Evolutionary conservation across 2,113 vertebrate species (phyloP).

Genomic region (Mobula birostris): DNA sequence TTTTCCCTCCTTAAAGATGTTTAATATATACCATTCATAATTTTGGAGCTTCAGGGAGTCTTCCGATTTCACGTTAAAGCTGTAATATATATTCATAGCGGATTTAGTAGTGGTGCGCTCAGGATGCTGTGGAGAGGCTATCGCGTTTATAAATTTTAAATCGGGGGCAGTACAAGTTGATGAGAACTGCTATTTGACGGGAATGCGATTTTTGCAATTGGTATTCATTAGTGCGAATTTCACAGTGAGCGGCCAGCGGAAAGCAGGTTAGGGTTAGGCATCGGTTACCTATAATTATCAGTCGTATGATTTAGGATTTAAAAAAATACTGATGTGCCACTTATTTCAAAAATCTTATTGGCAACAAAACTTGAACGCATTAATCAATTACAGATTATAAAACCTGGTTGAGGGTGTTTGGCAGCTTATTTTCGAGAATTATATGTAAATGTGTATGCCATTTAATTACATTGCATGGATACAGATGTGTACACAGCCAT

Average conservation of each 20-base stretch:
- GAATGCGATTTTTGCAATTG: slow-evolving; percentile 40
- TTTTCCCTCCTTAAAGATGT: slow-evolving; percentile 60
- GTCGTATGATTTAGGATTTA: slow-evolving; percentile 12
- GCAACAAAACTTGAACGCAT: slow-evolving; percentile 10
- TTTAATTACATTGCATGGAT: background rate
- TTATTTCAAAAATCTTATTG: background rate
- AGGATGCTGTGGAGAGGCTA: slow-evolving; percentile 71
- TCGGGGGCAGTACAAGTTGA: slow-evolving; percentile 64
- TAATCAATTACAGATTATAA: slow-evolving; percentile 19
- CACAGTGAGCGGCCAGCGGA: slow-evolving; percentile 11
- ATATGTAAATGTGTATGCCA: background rate
- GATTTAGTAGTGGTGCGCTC: slow-evolving; percentile 68
- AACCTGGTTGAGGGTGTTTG: background rate
- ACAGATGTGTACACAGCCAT: slow-evolving; percentile 24
- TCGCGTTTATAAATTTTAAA: slow-evolving; percentile 86
- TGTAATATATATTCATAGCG: slow-evolving; percentile 88
- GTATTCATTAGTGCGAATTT: slow-evolving; percentile 28
- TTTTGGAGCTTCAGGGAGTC: slow-evolving; percentile 58
- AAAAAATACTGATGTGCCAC: background rate
- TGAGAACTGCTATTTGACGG: slow-evolving; percentile 67
- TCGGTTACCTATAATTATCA: background rate
- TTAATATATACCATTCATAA: slow-evolving; percentile 76
- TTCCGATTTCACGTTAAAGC: slow-evolving; percentile 81
- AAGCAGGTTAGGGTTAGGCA: background rate
- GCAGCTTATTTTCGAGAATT: background rate